A percentile compares a stretch with the other conserved stretches of the same genome.
Conservation (phyloP, 2,888 invertebrate species). For the Drosophila recens region DNA sequence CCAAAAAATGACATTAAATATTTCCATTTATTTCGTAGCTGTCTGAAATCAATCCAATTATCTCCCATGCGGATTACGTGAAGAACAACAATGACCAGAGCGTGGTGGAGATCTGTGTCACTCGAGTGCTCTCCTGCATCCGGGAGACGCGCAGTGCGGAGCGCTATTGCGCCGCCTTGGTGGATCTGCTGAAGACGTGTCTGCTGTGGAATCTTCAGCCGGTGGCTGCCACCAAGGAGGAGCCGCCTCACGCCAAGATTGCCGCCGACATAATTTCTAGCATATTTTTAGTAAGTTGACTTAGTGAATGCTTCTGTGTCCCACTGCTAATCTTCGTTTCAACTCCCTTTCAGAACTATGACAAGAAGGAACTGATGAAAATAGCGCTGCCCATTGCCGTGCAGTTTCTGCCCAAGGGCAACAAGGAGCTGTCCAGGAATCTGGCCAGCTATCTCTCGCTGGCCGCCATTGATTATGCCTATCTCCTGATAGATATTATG, state of each 20-base stretch:
- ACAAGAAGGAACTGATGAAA: constrained; percentile 87
- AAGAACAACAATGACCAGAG: constrained; percentile 96
- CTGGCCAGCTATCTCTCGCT: constrained; percentile 96
- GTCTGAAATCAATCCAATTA: constrained; percentile 92
- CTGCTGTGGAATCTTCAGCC: constrained; percentile 95
- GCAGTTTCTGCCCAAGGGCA: constrained; percentile 95
- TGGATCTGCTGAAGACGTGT: constrained; percentile 94
- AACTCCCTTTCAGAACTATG: constrained; percentile 86
- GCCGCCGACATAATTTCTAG: constrained; percentile 97
- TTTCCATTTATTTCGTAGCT: constrained; percentile 85
- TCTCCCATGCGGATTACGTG: constrained; percentile 92
- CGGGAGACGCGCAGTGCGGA: constrained; percentile 94
- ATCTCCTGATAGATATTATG: constrained; percentile 93
- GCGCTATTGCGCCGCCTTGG: constrained; percentile 92
- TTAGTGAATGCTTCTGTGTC: constrained; percentile 8
- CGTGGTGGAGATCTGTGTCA: constrained; percentile 97
- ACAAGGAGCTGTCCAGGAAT: constrained; percentile 94
- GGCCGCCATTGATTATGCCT: constrained; percentile 96
- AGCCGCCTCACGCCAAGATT: constrained; percentile 98
- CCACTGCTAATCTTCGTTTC: too few relatives aligned
- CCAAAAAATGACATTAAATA: not conserved
- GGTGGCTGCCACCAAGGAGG: constrained; percentile 89
- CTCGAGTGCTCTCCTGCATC: constrained; percentile 95
- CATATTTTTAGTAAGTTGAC: constrained; percentile 92
- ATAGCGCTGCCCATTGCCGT: constrained; percentile 94